Percentiles rank a stretch among this genome's conserved stretches.
Evolutionary conservation across 2,888 invertebrate genomes (phyloP).

Genomic region (Chrysina gloriosa): DNA sequence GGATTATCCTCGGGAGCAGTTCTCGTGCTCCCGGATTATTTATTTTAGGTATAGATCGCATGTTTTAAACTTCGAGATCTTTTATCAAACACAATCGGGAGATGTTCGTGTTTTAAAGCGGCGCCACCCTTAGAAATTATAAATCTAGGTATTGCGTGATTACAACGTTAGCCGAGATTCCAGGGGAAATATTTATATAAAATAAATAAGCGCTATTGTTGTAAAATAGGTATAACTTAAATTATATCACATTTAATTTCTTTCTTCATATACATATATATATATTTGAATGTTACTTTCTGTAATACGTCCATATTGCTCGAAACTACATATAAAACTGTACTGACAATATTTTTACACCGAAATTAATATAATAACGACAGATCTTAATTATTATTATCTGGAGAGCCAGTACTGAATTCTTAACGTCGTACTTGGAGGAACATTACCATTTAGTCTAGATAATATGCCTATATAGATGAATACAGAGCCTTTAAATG

Average conservation of each 20-base stretch:
- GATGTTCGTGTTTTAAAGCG: constrained; percentile 46
- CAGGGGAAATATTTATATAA: constrained; percentile 48
- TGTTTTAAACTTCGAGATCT: constrained; percentile 52
- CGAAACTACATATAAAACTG: neutral
- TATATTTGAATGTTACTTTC: neutral
- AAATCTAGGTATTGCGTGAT: constrained; percentile 55
- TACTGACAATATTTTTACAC: neutral
- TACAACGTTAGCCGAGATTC: constrained; percentile 26
- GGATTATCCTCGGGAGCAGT: constrained; percentile 23
- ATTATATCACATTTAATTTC: constrained; percentile 61
- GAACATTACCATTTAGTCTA: constrained; percentile 20
- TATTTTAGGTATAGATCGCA: constrained; percentile 53
- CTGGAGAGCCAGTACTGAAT: neutral
- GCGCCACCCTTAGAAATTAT: constrained; percentile 51
- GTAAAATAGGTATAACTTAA: constrained; percentile 57
- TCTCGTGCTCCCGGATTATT: constrained; percentile 47
- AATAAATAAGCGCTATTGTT: constrained; percentile 52
- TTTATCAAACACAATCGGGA: constrained; percentile 54
- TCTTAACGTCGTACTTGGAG: no score
- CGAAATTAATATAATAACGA: neutral
- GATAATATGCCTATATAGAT: constrained; percentile 13
- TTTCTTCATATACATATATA: constrained; percentile 42
- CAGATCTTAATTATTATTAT: neutral
- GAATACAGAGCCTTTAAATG: no score
- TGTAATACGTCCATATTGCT: neutral